phyloP scores from a whole-genome alignment of 2,797 vertebrate species.

The Arrhamphus sclerolepis region DNA sequence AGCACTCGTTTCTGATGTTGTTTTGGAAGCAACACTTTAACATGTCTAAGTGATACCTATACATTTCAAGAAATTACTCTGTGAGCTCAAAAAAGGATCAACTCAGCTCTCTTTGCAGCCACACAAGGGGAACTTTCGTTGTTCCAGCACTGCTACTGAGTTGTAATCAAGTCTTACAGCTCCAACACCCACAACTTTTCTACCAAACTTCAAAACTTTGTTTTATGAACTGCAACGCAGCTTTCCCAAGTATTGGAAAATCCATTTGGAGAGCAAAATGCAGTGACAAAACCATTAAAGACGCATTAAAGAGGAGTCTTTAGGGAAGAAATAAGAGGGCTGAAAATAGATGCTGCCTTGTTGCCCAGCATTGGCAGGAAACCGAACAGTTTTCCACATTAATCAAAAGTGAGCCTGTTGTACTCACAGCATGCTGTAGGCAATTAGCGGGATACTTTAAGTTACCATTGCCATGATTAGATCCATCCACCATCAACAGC shows the following conservation, averaged over 20 bases:
- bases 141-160: constrained; percentile 12
- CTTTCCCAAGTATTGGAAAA: constrained; percentile 54
- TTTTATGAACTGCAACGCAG: constrained; percentile 43
- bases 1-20: no score
- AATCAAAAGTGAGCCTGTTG: constrained; percentile 65
- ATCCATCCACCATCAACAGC: constrained; percentile 47
- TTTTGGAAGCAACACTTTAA: no score
- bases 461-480: constrained; percentile 59
- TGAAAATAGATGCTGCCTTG: constrained; percentile 65
- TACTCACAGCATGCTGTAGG: constrained; percentile 56
- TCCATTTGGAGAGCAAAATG: constrained; percentile 54
- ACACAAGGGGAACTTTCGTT: constrained; percentile 20
- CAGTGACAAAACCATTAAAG: constrained; percentile 64
- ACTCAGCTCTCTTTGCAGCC: neutral
- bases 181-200: constrained; percentile 14
- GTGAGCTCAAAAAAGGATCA: no score
- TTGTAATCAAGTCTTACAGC: constrained; percentile 26
- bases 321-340: constrained; percentile 22
- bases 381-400: constrained; percentile 67
- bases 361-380: constrained; percentile 54
- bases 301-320: constrained; percentile 50
- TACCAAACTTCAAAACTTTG: constrained; percentile 39
- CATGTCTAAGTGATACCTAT: no score
- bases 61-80: no score
- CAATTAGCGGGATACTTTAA: constrained; percentile 63